Conservation (phyloP, 2,113 vertebrate genomes). For the Zosterops borbonicus region DNA sequence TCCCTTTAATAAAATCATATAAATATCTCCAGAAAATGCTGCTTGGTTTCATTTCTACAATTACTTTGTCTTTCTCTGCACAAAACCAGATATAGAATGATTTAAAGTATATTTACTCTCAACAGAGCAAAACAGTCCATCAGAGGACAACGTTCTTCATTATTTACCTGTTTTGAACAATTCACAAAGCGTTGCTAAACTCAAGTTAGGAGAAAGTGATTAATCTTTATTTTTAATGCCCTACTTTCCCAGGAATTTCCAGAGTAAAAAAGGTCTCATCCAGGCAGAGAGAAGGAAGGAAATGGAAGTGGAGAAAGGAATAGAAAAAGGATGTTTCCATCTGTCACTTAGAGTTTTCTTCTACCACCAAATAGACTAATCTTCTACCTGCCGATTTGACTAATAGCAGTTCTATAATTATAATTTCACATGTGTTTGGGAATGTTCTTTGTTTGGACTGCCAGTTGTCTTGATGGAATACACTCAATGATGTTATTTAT, state of each 20-base stretch:
- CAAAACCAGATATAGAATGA: not conserved
- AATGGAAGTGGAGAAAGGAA: not conserved
- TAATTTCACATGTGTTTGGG: conserved; percentile 16
- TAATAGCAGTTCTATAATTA: conserved; percentile 46
- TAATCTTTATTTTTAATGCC: not conserved
- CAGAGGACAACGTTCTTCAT: not conserved
- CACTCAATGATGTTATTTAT: not conserved
- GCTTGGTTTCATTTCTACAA: not conserved
- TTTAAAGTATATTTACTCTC: not conserved
- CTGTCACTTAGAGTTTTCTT: conserved; percentile 46
- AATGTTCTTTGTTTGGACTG: conserved; percentile 36
- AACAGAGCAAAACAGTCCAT: not conserved
- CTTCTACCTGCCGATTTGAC: conserved; percentile 18
- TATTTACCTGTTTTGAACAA: not conserved
- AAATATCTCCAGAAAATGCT: not conserved
- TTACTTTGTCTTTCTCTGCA: not conserved
- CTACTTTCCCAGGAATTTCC: not conserved
- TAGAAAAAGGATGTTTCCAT: conserved; percentile 23
- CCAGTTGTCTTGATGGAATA: conserved; percentile 27
- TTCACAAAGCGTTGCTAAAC: not conserved
- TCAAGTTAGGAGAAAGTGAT: not conserved
- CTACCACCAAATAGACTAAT: not conserved
- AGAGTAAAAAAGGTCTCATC: not conserved
- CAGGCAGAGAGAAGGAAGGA: not conserved
- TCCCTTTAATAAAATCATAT: not conserved